phyloP scores from a whole-genome alignment of 2,888 invertebrate species.

The Leptogaster cylindrica region DNA sequence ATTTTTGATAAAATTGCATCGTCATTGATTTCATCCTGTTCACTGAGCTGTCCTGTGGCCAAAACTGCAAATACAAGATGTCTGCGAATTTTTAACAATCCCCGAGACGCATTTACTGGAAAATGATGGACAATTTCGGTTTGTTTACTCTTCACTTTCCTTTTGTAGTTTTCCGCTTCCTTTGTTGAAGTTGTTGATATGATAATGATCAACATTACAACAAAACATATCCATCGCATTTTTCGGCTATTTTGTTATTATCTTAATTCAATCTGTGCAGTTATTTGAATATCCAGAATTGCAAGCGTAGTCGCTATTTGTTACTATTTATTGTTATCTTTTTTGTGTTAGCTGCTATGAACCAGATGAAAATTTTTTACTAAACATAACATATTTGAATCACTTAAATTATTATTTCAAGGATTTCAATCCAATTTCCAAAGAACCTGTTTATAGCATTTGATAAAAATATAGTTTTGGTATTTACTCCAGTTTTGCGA shows the following conservation, averaged over 20 bases:
- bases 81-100: conserved; percentile 40
- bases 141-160: background rate
- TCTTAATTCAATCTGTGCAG: no score
- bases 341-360: no score
- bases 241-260: background rate
- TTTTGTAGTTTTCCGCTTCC: background rate
- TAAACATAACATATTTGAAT: no score
- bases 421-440: no score
- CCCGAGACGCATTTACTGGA: background rate
- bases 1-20: conserved; percentile 71
- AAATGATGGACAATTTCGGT: conserved; percentile 17
- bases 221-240: conserved; percentile 10
- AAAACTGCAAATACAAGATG: conserved; percentile 57
- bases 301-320: no score
- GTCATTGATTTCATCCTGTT: conserved; percentile 54
- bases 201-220: background rate
- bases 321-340: no score
- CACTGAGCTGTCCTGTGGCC: conserved; percentile 55
- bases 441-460: no score
- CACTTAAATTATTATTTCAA: no score
- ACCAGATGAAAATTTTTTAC: no score
- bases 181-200: background rate
- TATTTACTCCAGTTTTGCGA: no score
- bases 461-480: no score
- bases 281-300: no score